A percentile compares a stretch with the other conserved stretches of the same genome.
Conservation (phyloP, 53 echinoderm and acorn worm genomes). For the Echinarachnius parma region DNA sequence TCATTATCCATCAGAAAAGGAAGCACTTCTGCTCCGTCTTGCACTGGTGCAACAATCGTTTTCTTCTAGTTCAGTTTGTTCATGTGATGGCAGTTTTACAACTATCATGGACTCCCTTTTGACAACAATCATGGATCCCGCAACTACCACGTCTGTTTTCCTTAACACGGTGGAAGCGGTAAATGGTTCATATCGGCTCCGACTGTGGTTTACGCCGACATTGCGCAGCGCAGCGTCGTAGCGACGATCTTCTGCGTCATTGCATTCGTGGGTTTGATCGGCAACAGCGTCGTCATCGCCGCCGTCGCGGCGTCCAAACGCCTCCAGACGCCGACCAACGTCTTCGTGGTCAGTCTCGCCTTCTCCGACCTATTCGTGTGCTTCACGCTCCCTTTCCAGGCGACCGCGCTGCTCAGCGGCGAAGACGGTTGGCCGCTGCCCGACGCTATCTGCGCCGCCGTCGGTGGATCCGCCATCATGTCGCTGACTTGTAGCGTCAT, state of each 20-base stretch:
- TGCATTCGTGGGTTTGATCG: constrained; percentile 7
- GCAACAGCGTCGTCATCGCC: constrained; percentile 21
- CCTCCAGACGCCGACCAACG: constrained; percentile 23
- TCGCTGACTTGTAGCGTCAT: constrained; percentile 18
- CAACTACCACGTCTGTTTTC: too few relatives aligned
- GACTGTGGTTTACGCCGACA: too few relatives aligned
- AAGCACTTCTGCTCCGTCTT: too few relatives aligned
- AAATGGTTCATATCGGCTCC: too few relatives aligned
- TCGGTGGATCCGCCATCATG: constrained; percentile 4
- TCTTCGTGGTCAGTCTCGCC: constrained; percentile 14
- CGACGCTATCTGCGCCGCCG: constrained; percentile 5
- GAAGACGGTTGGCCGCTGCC: constrained; percentile 16
- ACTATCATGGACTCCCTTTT: too few relatives aligned
- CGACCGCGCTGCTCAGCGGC: constrained; percentile 17
- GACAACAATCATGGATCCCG: too few relatives aligned
- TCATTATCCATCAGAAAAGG: too few relatives aligned
- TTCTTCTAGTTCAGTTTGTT: too few relatives aligned
- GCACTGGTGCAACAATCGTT: too few relatives aligned
- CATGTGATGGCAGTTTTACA: too few relatives aligned
- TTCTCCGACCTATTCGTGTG: constrained; percentile 26
- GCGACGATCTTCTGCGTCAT: constrained; percentile 32
- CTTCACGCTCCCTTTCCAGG: constrained; percentile 24
- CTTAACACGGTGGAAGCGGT: too few relatives aligned
- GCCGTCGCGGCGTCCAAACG: constrained; percentile 28
- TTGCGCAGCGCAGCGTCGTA: not conserved